phyloP scores from a whole-genome alignment of 2,888 invertebrate genomes.

The Polyploca ridens region DNA sequence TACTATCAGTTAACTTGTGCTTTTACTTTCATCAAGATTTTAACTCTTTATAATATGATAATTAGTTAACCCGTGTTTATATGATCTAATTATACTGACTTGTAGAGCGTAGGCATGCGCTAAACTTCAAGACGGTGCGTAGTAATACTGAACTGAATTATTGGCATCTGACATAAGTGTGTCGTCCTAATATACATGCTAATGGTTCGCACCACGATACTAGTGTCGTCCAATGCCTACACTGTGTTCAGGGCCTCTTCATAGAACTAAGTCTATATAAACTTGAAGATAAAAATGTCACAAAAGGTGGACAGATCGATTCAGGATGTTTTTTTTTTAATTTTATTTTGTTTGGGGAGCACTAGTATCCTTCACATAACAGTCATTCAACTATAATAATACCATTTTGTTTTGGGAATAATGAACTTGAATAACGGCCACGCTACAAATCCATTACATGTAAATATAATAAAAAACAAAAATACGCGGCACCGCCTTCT shows the following conservation, averaged over 20 bases:
- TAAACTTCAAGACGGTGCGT: conserved; percentile 19
- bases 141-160: conserved; percentile 21
- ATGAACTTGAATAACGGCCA: conserved; percentile 2
- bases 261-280: neutral
- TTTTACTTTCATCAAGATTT: neutral
- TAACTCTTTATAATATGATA: conserved; percentile 37
- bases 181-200: conserved; percentile 31
- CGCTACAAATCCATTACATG: conserved; percentile 9
- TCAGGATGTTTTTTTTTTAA: neutral
- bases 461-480: conserved; percentile 22
- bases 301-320: no score
- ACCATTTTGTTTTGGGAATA: neutral
- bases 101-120: conserved; percentile 14
- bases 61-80: conserved; percentile 43
- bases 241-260: conserved; percentile 3
- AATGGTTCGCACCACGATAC: conserved; percentile 24
- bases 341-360: neutral
- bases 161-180: conserved; percentile 41
- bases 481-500: conserved; percentile 35
- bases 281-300: no score
- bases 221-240: conserved; percentile 15
- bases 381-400: neutral
- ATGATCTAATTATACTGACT: conserved; percentile 47
- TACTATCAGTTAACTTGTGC: no score
- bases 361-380: neutral